A percentile compares a stretch with the other conserved stretches of the same genome.
Conservation (phyloP, 1,140 invertebrate genomes). For the Formica exsecta region DNA sequence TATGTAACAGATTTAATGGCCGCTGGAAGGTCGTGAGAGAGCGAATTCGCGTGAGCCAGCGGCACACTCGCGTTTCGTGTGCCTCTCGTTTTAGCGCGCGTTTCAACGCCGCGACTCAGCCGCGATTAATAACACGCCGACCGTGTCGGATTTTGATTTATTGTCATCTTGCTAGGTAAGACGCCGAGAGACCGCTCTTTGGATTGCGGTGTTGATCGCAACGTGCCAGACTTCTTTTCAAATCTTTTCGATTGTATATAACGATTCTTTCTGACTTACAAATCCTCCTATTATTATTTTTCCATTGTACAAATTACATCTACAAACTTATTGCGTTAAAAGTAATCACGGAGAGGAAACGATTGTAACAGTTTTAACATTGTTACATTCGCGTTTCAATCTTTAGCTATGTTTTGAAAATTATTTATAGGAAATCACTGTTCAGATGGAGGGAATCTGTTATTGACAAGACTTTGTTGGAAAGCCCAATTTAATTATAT, state of each 20-base stretch:
- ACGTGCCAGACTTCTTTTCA: background rate
- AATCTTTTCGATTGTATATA: background rate
- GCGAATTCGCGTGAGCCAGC: background rate
- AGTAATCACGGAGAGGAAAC: background rate
- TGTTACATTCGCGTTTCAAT: background rate
- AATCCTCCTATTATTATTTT: background rate
- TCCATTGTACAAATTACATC: background rate
- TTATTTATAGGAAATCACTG: background rate
- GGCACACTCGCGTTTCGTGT: background rate
- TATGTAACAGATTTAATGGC: slow-evolving; percentile 67
- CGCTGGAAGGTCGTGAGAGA: slow-evolving; percentile 48
- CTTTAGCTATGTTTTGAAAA: background rate
- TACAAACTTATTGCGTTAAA: too few species aligned
- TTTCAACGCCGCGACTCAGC: background rate
- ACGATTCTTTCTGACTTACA: background rate
- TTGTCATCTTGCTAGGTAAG: slow-evolving; percentile 45
- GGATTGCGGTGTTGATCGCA: slow-evolving; percentile 1
- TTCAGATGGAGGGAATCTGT: background rate
- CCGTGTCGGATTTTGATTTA: background rate
- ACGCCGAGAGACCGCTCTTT: background rate
- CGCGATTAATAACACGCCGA: background rate
- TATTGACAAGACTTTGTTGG: background rate
- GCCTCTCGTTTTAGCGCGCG: background rate
- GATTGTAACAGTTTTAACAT: background rate
- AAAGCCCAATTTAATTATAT: slow-evolving; percentile 24